phyloP scores from a whole-genome alignment of 2,113 vertebrate genomes.

The Saiga tatarica region DNA sequence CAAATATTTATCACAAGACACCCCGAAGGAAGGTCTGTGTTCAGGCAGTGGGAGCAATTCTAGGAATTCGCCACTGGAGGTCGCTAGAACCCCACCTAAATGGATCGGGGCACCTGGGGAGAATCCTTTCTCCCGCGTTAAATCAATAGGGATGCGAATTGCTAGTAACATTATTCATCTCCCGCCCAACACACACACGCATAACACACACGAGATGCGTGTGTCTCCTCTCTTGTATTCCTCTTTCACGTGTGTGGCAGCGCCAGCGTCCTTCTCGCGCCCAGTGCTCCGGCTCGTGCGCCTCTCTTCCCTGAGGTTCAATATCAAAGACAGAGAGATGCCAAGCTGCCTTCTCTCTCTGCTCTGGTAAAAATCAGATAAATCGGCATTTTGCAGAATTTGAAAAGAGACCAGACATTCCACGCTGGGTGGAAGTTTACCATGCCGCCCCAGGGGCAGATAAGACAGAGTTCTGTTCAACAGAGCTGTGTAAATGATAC shows the following conservation, averaged over 20 bases:
- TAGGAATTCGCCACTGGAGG: slow-evolving; percentile 18
- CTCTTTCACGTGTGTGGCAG: neutral
- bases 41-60: neutral
- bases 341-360: neutral
- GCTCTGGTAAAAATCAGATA: slow-evolving; percentile 2
- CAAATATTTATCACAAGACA: neutral
- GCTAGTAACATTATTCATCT: neutral
- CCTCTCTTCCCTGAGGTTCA: neutral
- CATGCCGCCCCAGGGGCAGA: neutral
- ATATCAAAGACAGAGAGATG: neutral
- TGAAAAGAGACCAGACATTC: neutral
- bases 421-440: neutral
- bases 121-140: neutral
- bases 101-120: accelerated
- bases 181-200: neutral
- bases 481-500: neutral
- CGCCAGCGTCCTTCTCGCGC: neutral
- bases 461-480: neutral
- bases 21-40: neutral
- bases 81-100: slow-evolving; percentile 31
- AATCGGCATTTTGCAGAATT: neutral
- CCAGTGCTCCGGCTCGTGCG: accelerated
- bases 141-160: slow-evolving; percentile 27
- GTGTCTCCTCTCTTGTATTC: neutral
- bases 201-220: neutral